phyloP scores from a whole-genome alignment of 2,113 vertebrate genomes.

The Malurus cyaneus region DNA sequence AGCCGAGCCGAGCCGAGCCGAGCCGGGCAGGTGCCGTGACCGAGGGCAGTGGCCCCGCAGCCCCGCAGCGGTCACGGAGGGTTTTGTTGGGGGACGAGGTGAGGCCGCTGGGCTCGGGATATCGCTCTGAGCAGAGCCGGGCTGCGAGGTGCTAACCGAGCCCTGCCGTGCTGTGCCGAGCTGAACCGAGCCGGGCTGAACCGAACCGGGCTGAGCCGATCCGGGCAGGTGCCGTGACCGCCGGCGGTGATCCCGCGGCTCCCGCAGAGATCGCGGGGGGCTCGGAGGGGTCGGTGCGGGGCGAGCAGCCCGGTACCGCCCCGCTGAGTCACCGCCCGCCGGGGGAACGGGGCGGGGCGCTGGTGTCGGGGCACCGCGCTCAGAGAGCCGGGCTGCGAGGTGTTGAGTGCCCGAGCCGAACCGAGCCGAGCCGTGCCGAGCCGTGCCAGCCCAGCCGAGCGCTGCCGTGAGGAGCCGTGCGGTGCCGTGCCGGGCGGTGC shows the following conservation, averaged over 20 bases:
- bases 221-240: not conserved
- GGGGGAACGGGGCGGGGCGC: not conserved
- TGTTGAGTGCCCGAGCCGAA: not conserved
- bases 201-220: not conserved
- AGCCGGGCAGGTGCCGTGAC: not conserved
- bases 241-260: too few relatives aligned
- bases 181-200: not conserved
- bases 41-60: not conserved
- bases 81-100: not conserved
- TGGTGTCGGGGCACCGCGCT: not conserved
- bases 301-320: not conserved
- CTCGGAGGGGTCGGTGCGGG: not conserved
- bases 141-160: not conserved
- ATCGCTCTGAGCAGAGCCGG: not conserved
- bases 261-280: not conserved
- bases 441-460: not conserved
- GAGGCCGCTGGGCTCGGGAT: not conserved
- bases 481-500: not conserved
- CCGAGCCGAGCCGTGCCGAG: not conserved
- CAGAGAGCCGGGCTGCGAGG: not conserved
- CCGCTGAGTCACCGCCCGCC: constrained; percentile 23
- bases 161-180: not conserved
- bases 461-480: not conserved
- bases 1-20: not conserved
- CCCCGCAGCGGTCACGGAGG: not conserved